Evolutionary conservation across 2,113 vertebrate species (phyloP).

Genomic region (Muntiacus muntjak): DNA sequence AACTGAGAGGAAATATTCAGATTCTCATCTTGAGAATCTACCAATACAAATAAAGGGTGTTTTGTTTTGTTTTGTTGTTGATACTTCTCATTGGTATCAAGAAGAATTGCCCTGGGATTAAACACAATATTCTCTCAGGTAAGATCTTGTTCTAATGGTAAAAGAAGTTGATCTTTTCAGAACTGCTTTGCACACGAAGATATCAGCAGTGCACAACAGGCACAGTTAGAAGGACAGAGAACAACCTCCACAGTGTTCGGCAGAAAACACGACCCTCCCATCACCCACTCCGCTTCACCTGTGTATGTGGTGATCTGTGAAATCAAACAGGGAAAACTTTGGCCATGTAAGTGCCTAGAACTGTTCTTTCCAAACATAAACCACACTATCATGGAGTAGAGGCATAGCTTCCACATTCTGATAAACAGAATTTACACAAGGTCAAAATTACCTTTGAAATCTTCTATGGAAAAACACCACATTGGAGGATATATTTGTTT

Average conservation of each 20-base stretch:
- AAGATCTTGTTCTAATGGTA: background rate
- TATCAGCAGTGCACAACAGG: background rate
- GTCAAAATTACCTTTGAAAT: conserved; percentile 3
- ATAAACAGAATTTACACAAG: background rate
- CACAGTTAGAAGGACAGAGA: background rate
- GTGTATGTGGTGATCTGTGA: background rate
- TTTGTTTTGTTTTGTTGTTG: background rate
- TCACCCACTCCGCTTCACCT: background rate
- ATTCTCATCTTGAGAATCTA: background rate
- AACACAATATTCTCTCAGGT: background rate
- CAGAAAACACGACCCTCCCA: background rate
- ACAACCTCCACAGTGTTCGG: background rate
- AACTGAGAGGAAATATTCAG: background rate
- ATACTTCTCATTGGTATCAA: background rate
- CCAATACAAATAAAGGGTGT: background rate
- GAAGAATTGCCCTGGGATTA: background rate
- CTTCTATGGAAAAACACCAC: background rate
- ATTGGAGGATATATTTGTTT: background rate
- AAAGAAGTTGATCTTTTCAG: conserved; percentile 52
- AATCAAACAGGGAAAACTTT: background rate
- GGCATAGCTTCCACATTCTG: background rate
- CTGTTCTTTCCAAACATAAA: background rate
- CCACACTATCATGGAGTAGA: background rate
- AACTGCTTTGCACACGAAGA: background rate
- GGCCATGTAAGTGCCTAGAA: background rate